Evolutionary conservation across 2,797 vertebrate genomes (phyloP), one percentile per base, ranked within the genome.

Genomic region (Hephaestus fuliginosus): DNA sequence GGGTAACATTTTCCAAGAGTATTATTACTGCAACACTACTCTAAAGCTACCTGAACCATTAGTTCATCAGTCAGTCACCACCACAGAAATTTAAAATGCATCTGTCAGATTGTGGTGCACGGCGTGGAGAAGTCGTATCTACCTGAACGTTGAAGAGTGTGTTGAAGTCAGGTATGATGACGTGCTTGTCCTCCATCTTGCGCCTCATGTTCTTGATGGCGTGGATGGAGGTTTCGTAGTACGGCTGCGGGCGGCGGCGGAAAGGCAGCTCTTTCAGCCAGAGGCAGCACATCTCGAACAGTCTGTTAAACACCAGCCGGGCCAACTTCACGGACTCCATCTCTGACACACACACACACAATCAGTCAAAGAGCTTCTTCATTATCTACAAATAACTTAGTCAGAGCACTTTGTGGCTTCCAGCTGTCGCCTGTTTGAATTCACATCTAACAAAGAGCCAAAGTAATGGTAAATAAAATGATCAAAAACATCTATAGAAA

Each of bases 161-260:
- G 92, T 99, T 99, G 93, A 99, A 99, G 93, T 99, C 98, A 0
- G 98, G 98, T 89, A 99, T 99, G 94, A 98, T 98, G 88, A 99
- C 93, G 1, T 99, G 98, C 73, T 97, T 97, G 96, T 99, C 98
- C 89, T 99, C 98, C 98, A 99, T 99, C 93, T 99, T 99, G 91
- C 98, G 96, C 70, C 98, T 95, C 98, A 99, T 99, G 92, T 99
- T 99, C 95, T 99, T 99, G 94, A 99, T 99, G 93, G 98, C 98
- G 3, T 99, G 98, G 90, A 99, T 99, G 82, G 98, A 99, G 0
- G 98, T 99, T 86, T 99, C 98, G 8, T 98, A 99, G 93, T 98
- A 99, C 7, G 97, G 96, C 92, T 96, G 96, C 3, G 96, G 96
- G 28, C 97, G 97, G 10, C 95, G 96, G 70, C 92, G 97, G 78